Evolutionary conservation across 1,140 invertebrate genomes (phyloP).

Genomic region (Caerostris darwini): DNA sequence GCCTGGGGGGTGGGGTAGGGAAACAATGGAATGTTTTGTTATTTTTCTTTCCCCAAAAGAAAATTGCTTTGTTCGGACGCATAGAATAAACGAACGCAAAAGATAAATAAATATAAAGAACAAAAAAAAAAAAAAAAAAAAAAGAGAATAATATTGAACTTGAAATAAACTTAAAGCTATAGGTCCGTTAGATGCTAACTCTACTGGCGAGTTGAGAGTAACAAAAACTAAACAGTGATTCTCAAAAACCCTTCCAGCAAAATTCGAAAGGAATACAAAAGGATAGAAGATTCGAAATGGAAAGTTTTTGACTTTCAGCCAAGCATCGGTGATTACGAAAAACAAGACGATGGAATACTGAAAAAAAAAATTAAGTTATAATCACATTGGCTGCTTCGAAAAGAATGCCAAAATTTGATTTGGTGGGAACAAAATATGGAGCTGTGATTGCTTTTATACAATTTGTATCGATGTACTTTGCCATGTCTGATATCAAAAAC

Average conservation of each 20-base stretch:
- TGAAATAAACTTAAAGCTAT: constrained; percentile 59
- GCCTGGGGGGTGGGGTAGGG: background rate
- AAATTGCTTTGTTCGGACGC: background rate
- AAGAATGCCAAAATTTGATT: too few relatives aligned
- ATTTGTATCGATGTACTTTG: too few relatives aligned
- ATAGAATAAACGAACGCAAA: background rate
- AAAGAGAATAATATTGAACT: background rate
- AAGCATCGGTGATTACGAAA: constrained; percentile 44
- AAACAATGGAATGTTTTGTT: background rate
- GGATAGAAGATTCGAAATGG: constrained; percentile 11
- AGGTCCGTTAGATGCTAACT: constrained; percentile 53
- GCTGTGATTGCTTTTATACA: too few relatives aligned
- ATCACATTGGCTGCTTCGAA: constrained; percentile 7
- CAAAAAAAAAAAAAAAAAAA: too few relatives aligned
- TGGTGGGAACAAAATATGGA: too few relatives aligned
- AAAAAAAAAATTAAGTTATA: constrained; percentile 10
- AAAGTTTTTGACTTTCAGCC: constrained; percentile 64
- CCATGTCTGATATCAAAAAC: too few relatives aligned
- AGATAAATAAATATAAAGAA: background rate
- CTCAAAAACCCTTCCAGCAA: background rate
- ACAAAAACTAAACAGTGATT: background rate
- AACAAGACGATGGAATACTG: constrained; percentile 9
- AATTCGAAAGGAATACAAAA: constrained; percentile 19
- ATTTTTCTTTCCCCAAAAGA: constrained; percentile 1
- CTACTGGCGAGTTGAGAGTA: constrained; percentile 20